Conservation (phyloP, 2,888 invertebrate genomes). For the Exephanes ischioxanthus region DNA sequence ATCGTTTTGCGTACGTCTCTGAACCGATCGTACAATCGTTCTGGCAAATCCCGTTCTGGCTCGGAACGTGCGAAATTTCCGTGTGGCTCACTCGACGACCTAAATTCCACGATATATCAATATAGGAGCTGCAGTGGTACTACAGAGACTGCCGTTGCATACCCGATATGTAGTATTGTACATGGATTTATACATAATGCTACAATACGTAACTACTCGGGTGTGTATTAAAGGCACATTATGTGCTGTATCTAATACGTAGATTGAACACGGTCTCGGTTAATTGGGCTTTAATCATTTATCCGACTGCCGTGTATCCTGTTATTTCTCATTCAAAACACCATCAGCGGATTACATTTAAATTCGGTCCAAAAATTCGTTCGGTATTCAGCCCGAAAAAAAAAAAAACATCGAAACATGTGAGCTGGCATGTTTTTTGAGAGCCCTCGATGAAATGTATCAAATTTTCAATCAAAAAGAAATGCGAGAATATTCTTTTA, state of each 20-base stretch:
- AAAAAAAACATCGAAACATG: too few relatives aligned
- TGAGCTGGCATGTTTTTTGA: too few relatives aligned
- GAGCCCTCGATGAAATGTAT: too few relatives aligned
- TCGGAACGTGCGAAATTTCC: slow-evolving; percentile 59
- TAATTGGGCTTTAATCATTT: slow-evolving; percentile 53
- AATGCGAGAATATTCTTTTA: too few relatives aligned
- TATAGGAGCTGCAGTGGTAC: slow-evolving; percentile 9
- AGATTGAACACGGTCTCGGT: slow-evolving; percentile 47
- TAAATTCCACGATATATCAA: slow-evolving; percentile 57
- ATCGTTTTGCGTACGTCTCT: slow-evolving; percentile 50
- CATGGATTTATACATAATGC: slow-evolving; percentile 16
- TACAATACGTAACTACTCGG: slow-evolving; percentile 39
- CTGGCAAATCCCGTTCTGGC: slow-evolving; percentile 1
- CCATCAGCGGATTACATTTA: slow-evolving; percentile 28
- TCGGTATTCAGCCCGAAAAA: neutral
- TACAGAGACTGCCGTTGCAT: slow-evolving; percentile 29
- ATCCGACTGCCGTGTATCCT: slow-evolving; percentile 16
- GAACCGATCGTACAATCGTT: neutral
- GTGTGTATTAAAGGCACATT: slow-evolving; percentile 36
- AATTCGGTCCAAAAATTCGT: neutral
- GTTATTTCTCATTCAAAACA: neutral
- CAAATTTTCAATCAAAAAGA: too few relatives aligned
- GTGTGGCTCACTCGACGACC: slow-evolving; percentile 60
- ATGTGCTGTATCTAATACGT: slow-evolving; percentile 42
- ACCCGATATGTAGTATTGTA: slow-evolving; percentile 41